Percentiles rank a stretch among this genome's conserved stretches.
Conservation (phyloP, 1,140 invertebrate genomes). For the Lepidostoma basale region DNA sequence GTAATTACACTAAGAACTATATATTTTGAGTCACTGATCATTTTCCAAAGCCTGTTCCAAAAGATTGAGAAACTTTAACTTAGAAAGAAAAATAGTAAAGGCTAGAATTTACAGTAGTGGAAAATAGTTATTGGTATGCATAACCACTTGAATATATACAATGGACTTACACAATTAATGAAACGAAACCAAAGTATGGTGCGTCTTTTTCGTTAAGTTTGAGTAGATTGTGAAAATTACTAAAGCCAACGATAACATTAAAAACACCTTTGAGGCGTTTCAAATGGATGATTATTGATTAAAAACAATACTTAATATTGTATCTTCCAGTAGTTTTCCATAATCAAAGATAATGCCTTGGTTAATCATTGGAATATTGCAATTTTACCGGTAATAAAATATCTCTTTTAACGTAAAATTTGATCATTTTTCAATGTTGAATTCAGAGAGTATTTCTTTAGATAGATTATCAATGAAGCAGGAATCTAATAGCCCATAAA, state of each 20-base stretch:
- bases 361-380: no score
- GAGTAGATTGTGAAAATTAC: conserved; percentile 37
- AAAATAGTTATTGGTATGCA: conserved; percentile 10
- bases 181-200: conserved; percentile 35
- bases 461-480: no score
- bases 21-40: not conserved
- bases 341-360: no score
- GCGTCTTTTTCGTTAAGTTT: conserved; percentile 47
- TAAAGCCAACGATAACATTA: not conserved
- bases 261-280: conserved; percentile 1
- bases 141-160: conserved; percentile 26
- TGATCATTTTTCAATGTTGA: no score
- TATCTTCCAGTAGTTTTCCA: no score
- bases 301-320: no score
- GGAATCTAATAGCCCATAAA: no score
- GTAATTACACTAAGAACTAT: not conserved
- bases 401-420: no score
- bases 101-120: conserved; percentile 35
- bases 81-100: conserved; percentile 35
- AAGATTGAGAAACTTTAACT: not conserved
- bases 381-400: no score
- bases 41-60: conserved; percentile 12
- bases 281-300: no score
- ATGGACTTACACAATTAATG: conserved; percentile 24
- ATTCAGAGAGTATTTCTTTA: no score